Percentiles rank a stretch among this genome's conserved stretches.
Conservation (phyloP, 2,113 vertebrate species). For the Coptodon rendalli region DNA sequence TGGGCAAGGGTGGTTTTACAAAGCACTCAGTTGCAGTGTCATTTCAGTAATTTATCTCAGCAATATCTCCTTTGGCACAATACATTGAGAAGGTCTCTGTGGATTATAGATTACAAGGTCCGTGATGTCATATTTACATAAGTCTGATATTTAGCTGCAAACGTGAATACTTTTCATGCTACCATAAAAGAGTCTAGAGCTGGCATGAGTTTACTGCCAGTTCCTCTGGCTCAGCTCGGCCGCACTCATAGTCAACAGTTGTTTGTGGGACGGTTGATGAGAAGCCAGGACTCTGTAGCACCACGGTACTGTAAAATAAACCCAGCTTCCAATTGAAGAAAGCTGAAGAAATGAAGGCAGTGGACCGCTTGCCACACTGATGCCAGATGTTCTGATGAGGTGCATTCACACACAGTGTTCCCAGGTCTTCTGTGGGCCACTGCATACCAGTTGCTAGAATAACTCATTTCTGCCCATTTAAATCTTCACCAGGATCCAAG, state of each 20-base stretch:
- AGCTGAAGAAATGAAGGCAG: slow-evolving; percentile 36
- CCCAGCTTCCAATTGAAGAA: slow-evolving; percentile 44
- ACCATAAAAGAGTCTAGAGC: slow-evolving; percentile 11
- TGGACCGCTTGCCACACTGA: slow-evolving; percentile 7
- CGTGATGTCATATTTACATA: slow-evolving; percentile 56
- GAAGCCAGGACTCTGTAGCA: slow-evolving; percentile 51
- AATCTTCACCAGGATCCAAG: background rate
- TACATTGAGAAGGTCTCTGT: slow-evolving; percentile 56
- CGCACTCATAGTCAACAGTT: slow-evolving; percentile 20
- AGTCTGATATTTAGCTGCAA: slow-evolving; percentile 44
- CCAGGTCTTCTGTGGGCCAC: background rate
- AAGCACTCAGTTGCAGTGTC: background rate
- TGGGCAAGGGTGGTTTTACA: background rate
- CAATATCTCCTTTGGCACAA: slow-evolving; percentile 62
- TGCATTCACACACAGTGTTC: background rate
- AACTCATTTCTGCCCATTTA: background rate
- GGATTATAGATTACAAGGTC: slow-evolving; percentile 51
- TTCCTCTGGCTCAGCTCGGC: slow-evolving; percentile 32
- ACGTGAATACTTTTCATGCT: slow-evolving; percentile 48
- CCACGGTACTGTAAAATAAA: slow-evolving; percentile 30
- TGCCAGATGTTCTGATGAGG: slow-evolving; percentile 11
- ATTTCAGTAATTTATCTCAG: slow-evolving; percentile 19
- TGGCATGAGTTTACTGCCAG: slow-evolving; percentile 16
- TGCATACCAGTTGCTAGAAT: background rate
- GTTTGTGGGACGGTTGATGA: slow-evolving; percentile 22